Conservation (phyloP, 2,888 invertebrate species). For the Ditula angustiorana region DNA sequence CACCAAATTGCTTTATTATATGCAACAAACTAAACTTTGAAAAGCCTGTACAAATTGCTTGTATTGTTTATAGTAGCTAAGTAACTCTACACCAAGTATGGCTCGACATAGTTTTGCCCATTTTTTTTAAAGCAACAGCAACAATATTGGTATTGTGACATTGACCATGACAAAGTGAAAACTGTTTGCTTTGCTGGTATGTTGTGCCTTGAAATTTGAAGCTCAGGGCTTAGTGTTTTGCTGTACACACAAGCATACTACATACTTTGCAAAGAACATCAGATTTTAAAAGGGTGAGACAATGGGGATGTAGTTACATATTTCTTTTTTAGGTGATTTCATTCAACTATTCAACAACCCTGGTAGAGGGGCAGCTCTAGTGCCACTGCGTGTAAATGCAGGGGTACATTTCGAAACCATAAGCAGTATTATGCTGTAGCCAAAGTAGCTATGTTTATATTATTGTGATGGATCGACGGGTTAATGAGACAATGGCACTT, state of each 20-base stretch:
- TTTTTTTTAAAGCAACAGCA: neutral
- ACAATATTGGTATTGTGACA: neutral
- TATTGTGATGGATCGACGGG: slow-evolving; percentile 24
- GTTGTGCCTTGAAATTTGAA: neutral
- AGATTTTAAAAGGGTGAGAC: neutral
- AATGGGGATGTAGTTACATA: neutral
- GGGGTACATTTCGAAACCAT: neutral
- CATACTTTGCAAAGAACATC: neutral
- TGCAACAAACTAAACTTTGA: too few relatives aligned
- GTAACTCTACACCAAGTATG: too few relatives aligned
- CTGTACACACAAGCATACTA: neutral
- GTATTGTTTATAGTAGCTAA: too few relatives aligned
- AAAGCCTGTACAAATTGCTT: too few relatives aligned
- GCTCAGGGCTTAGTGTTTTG: neutral
- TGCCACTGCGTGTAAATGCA: neutral
- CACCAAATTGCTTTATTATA: too few relatives aligned
- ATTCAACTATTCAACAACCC: neutral
- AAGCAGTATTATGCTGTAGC: slow-evolving; percentile 3
- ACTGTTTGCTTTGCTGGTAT: neutral
- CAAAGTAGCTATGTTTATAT: slow-evolving; percentile 38
- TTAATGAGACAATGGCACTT: slow-evolving; percentile 63
- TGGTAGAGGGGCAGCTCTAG: neutral
- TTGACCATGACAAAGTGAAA: neutral
- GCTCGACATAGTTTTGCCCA: too few relatives aligned
- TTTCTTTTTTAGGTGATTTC: neutral